Conservation (phyloP, 1,140 invertebrate genomes). For the Diprion similis region DNA sequence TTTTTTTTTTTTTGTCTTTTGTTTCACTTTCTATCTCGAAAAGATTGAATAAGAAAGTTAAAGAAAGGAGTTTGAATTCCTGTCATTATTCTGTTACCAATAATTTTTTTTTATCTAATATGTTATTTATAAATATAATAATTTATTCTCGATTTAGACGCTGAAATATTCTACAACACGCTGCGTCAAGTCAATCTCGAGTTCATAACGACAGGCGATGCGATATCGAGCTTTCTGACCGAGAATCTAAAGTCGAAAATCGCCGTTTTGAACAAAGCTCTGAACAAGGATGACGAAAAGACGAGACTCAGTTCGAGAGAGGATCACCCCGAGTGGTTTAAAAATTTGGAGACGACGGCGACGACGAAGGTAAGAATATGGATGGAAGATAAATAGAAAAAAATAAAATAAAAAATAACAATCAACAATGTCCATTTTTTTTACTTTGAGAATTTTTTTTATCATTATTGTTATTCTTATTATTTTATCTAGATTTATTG, state of each 20-base stretch:
- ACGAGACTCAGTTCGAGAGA: conserved; percentile 64
- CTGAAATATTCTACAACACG: conserved; percentile 67
- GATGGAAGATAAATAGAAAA: neutral
- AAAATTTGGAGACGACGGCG: conserved; percentile 71
- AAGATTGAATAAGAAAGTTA: too few species aligned
- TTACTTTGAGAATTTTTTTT: too few species aligned
- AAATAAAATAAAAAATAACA: too few species aligned
- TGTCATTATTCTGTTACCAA: too few species aligned
- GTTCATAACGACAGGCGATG: conserved; percentile 67
- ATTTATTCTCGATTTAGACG: conserved; percentile 55
- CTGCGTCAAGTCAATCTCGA: conserved; percentile 70
- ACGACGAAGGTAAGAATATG: conserved; percentile 67
- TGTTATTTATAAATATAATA: too few species aligned
- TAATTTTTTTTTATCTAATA: too few species aligned
- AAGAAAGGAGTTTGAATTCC: too few species aligned
- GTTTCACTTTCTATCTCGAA: too few species aligned
- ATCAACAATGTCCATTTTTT: too few species aligned
- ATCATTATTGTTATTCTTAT: too few species aligned
- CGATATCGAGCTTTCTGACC: conserved; percentile 69
- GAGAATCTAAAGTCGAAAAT: conserved; percentile 72
- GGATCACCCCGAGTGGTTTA: conserved; percentile 78
- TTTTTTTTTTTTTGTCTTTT: too few species aligned
- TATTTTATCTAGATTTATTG: too few species aligned
- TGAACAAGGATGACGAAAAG: conserved; percentile 63
- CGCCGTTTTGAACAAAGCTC: conserved; percentile 54